A percentile compares a stretch with the other conserved stretches of the same genome.
Evolutionary conservation across 2,113 vertebrate species (phyloP).

Genomic region (Rhinopomastus cyanomelas): DNA sequence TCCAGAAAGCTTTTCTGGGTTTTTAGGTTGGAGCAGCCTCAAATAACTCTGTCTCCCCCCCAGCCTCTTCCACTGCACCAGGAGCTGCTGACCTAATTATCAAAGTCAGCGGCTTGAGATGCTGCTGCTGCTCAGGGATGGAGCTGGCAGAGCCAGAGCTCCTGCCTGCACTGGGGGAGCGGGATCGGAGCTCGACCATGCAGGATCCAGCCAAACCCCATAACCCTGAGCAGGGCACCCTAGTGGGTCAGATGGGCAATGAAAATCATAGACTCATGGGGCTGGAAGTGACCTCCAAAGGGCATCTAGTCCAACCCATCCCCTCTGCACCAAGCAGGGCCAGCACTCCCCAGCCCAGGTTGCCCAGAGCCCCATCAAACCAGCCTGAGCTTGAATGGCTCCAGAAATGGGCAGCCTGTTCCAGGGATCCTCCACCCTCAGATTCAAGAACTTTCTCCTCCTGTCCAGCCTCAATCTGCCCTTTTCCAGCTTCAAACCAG

Average conservation of each 20-base stretch:
- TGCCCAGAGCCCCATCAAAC: too few relatives aligned
- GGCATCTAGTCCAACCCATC: too few relatives aligned
- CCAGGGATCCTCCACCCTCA: too few relatives aligned
- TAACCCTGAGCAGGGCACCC: rapidly evolving
- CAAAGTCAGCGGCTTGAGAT: background rate
- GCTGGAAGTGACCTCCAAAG: too few relatives aligned
- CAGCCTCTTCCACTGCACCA: background rate
- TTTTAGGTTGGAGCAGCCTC: slow-evolving; percentile 66
- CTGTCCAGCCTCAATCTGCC: too few relatives aligned
- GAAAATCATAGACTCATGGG: too few relatives aligned
- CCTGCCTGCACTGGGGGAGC: background rate
- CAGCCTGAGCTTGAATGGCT: too few relatives aligned
- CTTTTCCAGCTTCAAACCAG: too few relatives aligned
- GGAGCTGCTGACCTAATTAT: slow-evolving; percentile 57
- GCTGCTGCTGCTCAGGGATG: background rate
- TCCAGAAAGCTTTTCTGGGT: slow-evolving; percentile 55
- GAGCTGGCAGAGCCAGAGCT: background rate
- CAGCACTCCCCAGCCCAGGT: too few relatives aligned
- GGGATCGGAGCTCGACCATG: background rate
- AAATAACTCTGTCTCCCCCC: slow-evolving; percentile 32
- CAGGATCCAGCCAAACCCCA: background rate
- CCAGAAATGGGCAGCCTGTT: too few relatives aligned
- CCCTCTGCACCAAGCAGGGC: too few relatives aligned
- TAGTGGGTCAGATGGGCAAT: rapidly evolving
- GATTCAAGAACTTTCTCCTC: too few relatives aligned